Conservation (phyloP, 2,888 invertebrate genomes). For the Malacosoma neustria region DNA sequence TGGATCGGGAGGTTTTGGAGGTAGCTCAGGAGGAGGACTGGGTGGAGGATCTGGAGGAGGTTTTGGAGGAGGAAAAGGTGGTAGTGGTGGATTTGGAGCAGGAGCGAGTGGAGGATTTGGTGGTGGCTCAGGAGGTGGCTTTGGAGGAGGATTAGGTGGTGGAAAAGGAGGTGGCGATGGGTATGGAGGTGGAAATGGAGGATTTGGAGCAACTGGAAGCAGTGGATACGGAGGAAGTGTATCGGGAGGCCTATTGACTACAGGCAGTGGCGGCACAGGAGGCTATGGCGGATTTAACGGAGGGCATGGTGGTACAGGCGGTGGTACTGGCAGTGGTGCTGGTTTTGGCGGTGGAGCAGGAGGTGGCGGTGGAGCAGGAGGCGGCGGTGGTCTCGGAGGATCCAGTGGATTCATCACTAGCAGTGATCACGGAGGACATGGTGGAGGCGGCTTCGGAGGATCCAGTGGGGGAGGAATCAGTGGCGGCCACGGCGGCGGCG, state of each 20-base stretch:
- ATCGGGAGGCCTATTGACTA: slow-evolving; percentile 1
- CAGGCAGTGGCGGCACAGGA: slow-evolving; percentile 7
- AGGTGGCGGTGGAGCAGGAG: slow-evolving; percentile 9
- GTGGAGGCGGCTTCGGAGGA: slow-evolving; percentile 3
- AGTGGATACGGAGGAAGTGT: slow-evolving; percentile 9
- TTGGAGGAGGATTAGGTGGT: slow-evolving; percentile 6
- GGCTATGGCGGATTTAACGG: slow-evolving; percentile 10
- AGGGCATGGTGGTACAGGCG: slow-evolving; percentile 19
- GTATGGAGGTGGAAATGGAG: slow-evolving; percentile 5
- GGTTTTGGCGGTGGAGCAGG: slow-evolving; percentile 6
- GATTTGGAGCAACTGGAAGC: slow-evolving; percentile 3
- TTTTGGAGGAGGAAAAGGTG: slow-evolving; percentile 7
- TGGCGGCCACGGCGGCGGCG: background rate
- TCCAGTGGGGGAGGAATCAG: slow-evolving; percentile 10
- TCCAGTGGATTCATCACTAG: slow-evolving; percentile 15
- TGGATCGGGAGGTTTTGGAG: slow-evolving; percentile 10
- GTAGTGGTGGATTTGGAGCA: slow-evolving; percentile 8
- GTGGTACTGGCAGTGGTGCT: slow-evolving; percentile 8
- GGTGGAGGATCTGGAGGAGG: slow-evolving; percentile 19
- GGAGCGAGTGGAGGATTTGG: slow-evolving; percentile 13
- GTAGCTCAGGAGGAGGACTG: slow-evolving; percentile 7
- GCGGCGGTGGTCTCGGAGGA: slow-evolving; percentile 12
- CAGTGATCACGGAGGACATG: slow-evolving; percentile 8
- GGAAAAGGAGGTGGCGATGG: slow-evolving; percentile 6
- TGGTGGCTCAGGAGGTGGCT: slow-evolving; percentile 5